These are phyloP conservation scores for Pygocentrus nattereri DNA, from an alignment of 2,797 vertebrate genomes.

Conservation along the genomic window DNA sequence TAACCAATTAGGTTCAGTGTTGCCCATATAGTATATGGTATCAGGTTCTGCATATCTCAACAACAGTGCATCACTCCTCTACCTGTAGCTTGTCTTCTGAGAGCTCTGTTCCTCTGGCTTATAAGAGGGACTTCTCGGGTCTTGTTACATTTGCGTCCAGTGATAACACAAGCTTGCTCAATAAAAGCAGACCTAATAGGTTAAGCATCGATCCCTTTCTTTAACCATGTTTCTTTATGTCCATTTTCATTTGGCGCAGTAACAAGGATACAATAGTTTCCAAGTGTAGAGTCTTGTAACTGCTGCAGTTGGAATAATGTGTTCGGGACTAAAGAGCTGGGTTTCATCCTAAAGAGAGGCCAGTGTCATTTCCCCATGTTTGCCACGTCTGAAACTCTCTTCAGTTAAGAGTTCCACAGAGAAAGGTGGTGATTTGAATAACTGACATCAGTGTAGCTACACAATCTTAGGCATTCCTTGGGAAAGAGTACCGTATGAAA, in stretches of 20 bases:
- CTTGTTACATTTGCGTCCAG: constrained; percentile 37
- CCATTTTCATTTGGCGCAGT: constrained; percentile 37
- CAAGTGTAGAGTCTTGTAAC: constrained; percentile 58
- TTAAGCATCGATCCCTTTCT: constrained; percentile 41
- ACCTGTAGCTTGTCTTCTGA: constrained; percentile 16
- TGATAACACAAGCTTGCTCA: constrained; percentile 27
- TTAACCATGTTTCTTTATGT: constrained; percentile 52
- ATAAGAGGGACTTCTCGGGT: constrained; percentile 16
- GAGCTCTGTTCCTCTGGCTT: background rate
- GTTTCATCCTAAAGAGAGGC: constrained; percentile 13
- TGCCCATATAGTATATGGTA: background rate
- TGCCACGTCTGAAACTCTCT: constrained; percentile 28
- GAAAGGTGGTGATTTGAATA: constrained; percentile 41
- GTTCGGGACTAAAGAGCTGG: background rate
- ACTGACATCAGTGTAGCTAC: constrained; percentile 61
- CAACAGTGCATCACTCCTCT: constrained; percentile 15
- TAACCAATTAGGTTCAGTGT: background rate
- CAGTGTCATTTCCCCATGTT: constrained; percentile 1
- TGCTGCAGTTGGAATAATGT: constrained; percentile 39
- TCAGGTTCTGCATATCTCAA: constrained; percentile 12
- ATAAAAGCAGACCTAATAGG: constrained; percentile 36
- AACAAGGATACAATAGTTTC: constrained; percentile 53
- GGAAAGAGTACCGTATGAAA: constrained; percentile 47
- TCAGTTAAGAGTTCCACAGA: constrained; percentile 41
- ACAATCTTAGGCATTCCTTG: constrained; percentile 44